Evolutionary conservation across 2,888 invertebrate species (phyloP).

Genomic region (Dryobota labecula): DNA sequence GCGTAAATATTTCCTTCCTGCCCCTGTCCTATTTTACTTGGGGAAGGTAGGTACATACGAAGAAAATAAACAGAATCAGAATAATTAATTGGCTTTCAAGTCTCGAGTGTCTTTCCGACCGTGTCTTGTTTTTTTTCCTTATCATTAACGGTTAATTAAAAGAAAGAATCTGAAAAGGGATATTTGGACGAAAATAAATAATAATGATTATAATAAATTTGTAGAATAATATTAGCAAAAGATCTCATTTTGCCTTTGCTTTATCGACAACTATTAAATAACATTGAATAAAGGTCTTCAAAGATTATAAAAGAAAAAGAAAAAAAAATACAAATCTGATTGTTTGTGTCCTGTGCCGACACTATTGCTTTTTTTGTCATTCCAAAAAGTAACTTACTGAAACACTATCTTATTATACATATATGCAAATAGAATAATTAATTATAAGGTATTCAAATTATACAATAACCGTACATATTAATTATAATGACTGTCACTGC

Average conservation of each 20-base stretch:
- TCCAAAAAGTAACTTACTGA: neutral
- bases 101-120: neutral
- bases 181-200: slow-evolving; percentile 10
- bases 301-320: no score
- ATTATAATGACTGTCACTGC: neutral
- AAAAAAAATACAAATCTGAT: no score
- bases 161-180: neutral
- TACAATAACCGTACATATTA: neutral
- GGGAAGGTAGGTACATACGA: neutral
- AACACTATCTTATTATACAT: neutral
- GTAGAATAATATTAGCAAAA: no score
- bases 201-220: neutral
- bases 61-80: neutral
- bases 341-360: neutral
- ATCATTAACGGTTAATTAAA: slow-evolving; percentile 23
- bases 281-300: neutral
- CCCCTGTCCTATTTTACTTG: neutral
- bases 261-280: neutral
- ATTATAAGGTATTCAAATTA: neutral
- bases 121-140: neutral
- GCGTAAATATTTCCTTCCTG: neutral
- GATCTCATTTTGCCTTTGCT: neutral
- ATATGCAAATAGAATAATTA: neutral
- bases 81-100: neutral
- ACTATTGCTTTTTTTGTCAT: neutral